Base-by-base conservation (phyloP, 1,140 invertebrate genomes). In the Conus ventricosus region DNA sequence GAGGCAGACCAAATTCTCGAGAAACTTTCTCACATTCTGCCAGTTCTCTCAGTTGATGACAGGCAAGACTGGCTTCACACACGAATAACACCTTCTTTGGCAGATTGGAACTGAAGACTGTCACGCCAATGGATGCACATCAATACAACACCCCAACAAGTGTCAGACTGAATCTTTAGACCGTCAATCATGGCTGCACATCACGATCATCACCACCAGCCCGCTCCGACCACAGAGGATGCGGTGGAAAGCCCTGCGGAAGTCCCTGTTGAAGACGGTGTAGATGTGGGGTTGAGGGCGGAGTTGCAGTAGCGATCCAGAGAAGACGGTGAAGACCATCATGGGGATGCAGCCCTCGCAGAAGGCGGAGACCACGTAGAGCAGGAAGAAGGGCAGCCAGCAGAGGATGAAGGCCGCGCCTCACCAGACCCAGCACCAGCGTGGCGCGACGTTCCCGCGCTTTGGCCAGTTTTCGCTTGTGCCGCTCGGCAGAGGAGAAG, bases 231-330 rank as follows among this genome's bases (percentile, higher is more conserved):
- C 67, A 84, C 92, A 94, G 78, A 99, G 97, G 90, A 99, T 97
- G 95, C 99, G 99, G 92, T 98, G 98, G 96, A 99, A 99, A 63
- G 99, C 99, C 96, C 99, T 99, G 89, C 99, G 96, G 95, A 99
- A 99, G 95, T 99, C 99, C 15, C 98, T 97, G 96, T 99, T 99
- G 96, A 99, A 99, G 92, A 99, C 99, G 51, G 99, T 99, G 95
- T 99, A 99, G 94, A 99, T 99, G 88, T 97, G 23, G 99, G 99
- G 96, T 99, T 99, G 88, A 99, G 97, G 57, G 95, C 99, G 92
- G 96, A 99, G 96, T 99, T 99, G 96, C 99, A 98, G 95, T 99
- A 99, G 84, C 99, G 71, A 99, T 97, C 99, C 99, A 99, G 88
- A 99, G 89, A 99, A 97, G 88, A 99, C 97, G 96, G 98, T 97